Evolutionary conservation across 2,888 invertebrate species (phyloP), one percentile per base, ranked within the genome.

Genomic region (Frankliniella intonsa): DNA sequence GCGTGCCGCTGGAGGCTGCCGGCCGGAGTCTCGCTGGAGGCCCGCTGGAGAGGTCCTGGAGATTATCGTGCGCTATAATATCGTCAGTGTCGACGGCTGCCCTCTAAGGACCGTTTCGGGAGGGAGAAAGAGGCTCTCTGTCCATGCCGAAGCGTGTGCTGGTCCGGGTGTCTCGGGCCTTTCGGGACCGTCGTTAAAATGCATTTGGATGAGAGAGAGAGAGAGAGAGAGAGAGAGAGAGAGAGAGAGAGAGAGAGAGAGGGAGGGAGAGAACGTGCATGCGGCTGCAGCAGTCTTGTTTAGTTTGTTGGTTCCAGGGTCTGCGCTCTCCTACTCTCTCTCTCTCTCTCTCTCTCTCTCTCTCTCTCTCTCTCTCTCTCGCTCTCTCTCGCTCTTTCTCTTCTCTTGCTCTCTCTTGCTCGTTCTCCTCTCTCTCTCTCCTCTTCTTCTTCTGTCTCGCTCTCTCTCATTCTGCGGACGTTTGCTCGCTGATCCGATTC

Each of bases 291-390:
- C 51, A 55, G 55, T 17, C 55, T 8, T 55, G 38, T 38, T 5
- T 38, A 3, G 38, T 38, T 38, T 38, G 38, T 38, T 38, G 38
- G 38, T 38, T 38, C 38, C 38, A 55, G 14, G 49, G 3, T 19
- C 55, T 51, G 14, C 8, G 50, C 50, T 22, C 81, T 3, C 55
- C 51, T 19, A 3, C 51, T 38, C 5, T 14, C 62, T 81, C 81
- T 22, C 62, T 62, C 14, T 65, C 80, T 25, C 83, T 65, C 76
- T 50, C 80, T 50, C 76, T 51, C 81, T 17, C 50, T 51, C 62
- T 19, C 81, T 81, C 76, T 12, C 82, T 55, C 83, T 80, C 83
- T 81, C 82, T 69, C 82, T 82, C 38, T 65, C 82, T 83, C 81
- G 49, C 82, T 17, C 82, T 76, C 82, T 22, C 49, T 82, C 49